These are phyloP conservation scores for Ellobium chinense DNA, from an alignment of 2,888 invertebrate species.

Conservation along the genomic window DNA sequence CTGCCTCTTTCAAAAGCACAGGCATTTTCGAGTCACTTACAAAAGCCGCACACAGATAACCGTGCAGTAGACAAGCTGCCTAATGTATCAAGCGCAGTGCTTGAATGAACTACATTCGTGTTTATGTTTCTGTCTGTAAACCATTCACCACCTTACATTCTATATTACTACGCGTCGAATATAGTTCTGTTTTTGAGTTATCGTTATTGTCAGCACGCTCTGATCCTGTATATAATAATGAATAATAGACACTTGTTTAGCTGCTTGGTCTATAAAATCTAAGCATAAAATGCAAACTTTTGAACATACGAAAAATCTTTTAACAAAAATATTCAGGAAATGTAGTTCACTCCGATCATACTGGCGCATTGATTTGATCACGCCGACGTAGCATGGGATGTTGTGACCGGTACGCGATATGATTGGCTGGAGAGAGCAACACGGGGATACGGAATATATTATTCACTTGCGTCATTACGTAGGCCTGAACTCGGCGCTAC, in stretches of 20 bases:
- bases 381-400: neutral
- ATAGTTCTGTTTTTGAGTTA: neutral
- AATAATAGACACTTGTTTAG: no score
- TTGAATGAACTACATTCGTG: conserved; percentile 37
- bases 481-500: neutral
- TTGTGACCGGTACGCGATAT: conserved; percentile 21
- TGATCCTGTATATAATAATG: no score
- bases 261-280: no score
- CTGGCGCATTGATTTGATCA: conserved; percentile 15
- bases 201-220: neutral
- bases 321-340: neutral
- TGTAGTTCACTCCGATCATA: neutral
- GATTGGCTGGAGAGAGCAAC: conserved; percentile 12
- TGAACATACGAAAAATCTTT: neutral
- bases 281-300: neutral
- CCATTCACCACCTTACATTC: conserved; percentile 6
- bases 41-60: neutral
- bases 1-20: conserved; percentile 26
- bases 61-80: neutral
- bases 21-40: neutral
- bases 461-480: neutral
- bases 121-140: conserved; percentile 27
- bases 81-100: neutral
- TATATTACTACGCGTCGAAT: neutral
- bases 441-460: neutral